phyloP scores from a whole-genome alignment of 2,797 vertebrate genomes.

The Jordanella pulchra region DNA sequence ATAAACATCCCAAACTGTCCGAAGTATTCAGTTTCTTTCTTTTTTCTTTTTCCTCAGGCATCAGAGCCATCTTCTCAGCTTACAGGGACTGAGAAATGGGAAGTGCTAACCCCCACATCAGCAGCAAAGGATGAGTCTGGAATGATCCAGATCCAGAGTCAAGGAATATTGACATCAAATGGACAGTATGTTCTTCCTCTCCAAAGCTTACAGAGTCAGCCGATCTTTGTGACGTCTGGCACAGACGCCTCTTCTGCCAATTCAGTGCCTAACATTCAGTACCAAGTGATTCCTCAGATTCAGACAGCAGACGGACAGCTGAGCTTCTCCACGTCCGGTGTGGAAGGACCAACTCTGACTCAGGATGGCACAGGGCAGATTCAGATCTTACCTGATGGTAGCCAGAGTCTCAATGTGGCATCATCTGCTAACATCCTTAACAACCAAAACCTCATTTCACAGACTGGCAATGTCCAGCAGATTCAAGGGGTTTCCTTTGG shows the following conservation, averaged over 20 bases:
- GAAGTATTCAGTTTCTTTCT: slow-evolving; percentile 48
- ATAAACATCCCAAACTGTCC: not conserved
- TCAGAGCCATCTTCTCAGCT: slow-evolving; percentile 90
- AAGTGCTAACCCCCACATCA: slow-evolving; percentile 88
- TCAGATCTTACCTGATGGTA: slow-evolving; percentile 94
- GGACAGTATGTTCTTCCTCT: slow-evolving; percentile 99
- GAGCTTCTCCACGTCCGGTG: slow-evolving; percentile 89
- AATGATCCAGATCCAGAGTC: slow-evolving; percentile 94
- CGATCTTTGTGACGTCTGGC: slow-evolving; percentile 96
- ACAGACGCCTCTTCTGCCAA: slow-evolving; percentile 89
- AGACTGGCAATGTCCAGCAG: slow-evolving; percentile 91
- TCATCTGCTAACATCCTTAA: slow-evolving; percentile 87
- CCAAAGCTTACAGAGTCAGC: slow-evolving; percentile 96
- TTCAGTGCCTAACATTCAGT: slow-evolving; percentile 97
- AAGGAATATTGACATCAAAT: slow-evolving; percentile 92
- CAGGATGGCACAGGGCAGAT: slow-evolving; percentile 94
- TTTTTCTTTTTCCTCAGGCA: slow-evolving; percentile 77
- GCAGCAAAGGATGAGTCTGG: slow-evolving; percentile 92
- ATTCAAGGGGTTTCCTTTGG: slow-evolving; percentile 95
- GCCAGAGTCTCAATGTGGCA: slow-evolving; percentile 89
- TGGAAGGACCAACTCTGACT: slow-evolving; percentile 90
- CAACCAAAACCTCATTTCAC: slow-evolving; percentile 93
- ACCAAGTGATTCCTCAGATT: slow-evolving; percentile 99
- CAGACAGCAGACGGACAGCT: slow-evolving; percentile 96
- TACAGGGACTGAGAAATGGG: slow-evolving; percentile 93